Evolutionary conservation across 2,797 vertebrate species (phyloP), one percentile per base, ranked within the genome.

Genomic region (Sebastes paucispinis): DNA sequence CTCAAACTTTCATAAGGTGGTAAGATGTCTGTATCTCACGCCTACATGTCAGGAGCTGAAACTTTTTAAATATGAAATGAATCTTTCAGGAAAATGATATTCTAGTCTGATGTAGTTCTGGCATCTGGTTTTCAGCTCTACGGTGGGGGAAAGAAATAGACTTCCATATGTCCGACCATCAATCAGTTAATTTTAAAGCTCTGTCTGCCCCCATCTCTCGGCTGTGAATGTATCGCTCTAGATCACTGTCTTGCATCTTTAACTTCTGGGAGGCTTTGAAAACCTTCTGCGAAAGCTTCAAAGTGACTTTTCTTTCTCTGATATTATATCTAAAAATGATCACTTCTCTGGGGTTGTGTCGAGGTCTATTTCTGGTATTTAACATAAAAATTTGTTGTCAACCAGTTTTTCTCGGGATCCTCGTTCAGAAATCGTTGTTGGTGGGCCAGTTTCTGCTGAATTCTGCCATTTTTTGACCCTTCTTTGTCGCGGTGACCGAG

Each of bases 161-260:
- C 27, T 22, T 58, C 66, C 24, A 10, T 66, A 55, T 22, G 76
- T 88, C 76, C 22, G 36, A 65, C 64, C 81, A 88, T 89, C 77
- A 87, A 69, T 85, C 79, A 76, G 63, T 78, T 85, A 55, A 81
- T 81, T 78, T 80, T 82, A 80, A 80, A 81, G 73, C 59, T 73
- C 71, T 8, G 72, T 54, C 32, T 11, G 59, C 57, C 75, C 67
- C 66, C 60, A 55, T 36, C 69, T 54, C 62, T 65, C 47, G 52
- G 67, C 64, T 73, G 69, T 0, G 12, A 75, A 69, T 2, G 0
- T 25, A 47, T 68, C 11, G 4, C 52, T 29, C 54, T n/a, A 55
- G 43, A 82, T 81, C 79, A 69, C 59, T 68, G 75, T 84, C 79
- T 76, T 91, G 78, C 88, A 88, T 88, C 84, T 89, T 86, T 88